A percentile compares a stretch with the other conserved stretches of the same genome.
Conservation (phyloP, 2,797 vertebrate genomes). For the Enteromius trimaculatus region DNA sequence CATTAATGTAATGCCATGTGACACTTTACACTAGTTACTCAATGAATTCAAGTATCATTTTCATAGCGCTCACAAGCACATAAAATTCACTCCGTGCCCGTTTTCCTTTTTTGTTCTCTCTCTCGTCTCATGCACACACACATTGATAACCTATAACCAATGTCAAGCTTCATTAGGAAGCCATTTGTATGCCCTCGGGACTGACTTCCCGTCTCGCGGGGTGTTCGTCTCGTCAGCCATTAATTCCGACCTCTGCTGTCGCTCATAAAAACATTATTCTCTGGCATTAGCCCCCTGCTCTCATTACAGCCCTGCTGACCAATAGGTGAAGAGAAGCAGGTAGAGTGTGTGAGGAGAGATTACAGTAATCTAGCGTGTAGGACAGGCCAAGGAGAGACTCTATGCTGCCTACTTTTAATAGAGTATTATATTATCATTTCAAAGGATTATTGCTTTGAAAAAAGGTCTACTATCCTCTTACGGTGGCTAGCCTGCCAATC, state of each 20-base stretch:
- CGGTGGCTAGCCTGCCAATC: neutral
- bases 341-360: slow-evolving; percentile 40
- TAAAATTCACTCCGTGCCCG: neutral
- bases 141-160: slow-evolving; percentile 61
- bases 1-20: neutral
- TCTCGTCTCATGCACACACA: neutral
- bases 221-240: slow-evolving; percentile 41
- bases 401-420: slow-evolving; percentile 15
- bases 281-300: slow-evolving; percentile 35
- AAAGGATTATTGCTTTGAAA: slow-evolving; percentile 26
- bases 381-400: slow-evolving; percentile 42
- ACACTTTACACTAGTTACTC: slow-evolving; percentile 9
- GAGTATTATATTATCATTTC: slow-evolving; percentile 33
- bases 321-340: slow-evolving; percentile 46
- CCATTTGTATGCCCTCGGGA: slow-evolving; percentile 58
- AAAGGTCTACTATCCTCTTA: slow-evolving; percentile 8
- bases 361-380: slow-evolving; percentile 41
- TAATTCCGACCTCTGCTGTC: slow-evolving; percentile 60
- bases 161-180: slow-evolving; percentile 67
- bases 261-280: slow-evolving; percentile 26
- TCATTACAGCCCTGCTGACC: slow-evolving; percentile 18
- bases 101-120: slow-evolving; percentile 43
- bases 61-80: neutral
- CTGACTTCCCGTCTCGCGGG: slow-evolving; percentile 51
- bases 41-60: slow-evolving; percentile 7